Evolutionary conservation across 1,140 invertebrate genomes (phyloP).

Genomic region (Drosophila miranda): DNA sequence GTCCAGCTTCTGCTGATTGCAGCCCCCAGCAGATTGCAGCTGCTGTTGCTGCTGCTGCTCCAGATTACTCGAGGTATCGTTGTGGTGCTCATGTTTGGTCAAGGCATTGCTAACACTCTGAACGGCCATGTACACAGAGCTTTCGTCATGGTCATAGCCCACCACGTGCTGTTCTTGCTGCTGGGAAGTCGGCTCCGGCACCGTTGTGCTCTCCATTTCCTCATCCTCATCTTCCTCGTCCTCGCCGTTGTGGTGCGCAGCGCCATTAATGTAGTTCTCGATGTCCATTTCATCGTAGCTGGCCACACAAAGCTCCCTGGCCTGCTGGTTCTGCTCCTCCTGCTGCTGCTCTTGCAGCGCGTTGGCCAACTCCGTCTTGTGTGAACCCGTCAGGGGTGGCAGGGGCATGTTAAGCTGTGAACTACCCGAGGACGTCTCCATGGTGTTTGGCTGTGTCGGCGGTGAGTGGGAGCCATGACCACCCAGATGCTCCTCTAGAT

Average conservation of each 20-base stretch:
- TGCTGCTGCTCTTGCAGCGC: slow-evolving; percentile 40
- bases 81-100: slow-evolving; percentile 48
- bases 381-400: slow-evolving; percentile 60
- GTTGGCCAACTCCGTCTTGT: slow-evolving; percentile 45
- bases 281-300: slow-evolving; percentile 79
- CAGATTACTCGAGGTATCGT: slow-evolving; percentile 25
- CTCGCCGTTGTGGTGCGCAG: slow-evolving; percentile 54
- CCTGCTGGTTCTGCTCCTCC: slow-evolving; percentile 44
- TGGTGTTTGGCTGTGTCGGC: slow-evolving; percentile 36
- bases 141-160: slow-evolving; percentile 50
- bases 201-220: slow-evolving; percentile 55
- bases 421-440: slow-evolving; percentile 44
- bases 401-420: slow-evolving; percentile 62
- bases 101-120: slow-evolving; percentile 42
- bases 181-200: slow-evolving; percentile 38
- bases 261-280: slow-evolving; percentile 75
- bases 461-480: slow-evolving; percentile 49
- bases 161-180: slow-evolving; percentile 56
- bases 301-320: slow-evolving; percentile 61
- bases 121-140: slow-evolving; percentile 64
- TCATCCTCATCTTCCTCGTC: slow-evolving; percentile 63
- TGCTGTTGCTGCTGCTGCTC: slow-evolving; percentile 51
- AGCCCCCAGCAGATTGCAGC: slow-evolving; percentile 31
- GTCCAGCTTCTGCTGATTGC: slow-evolving; percentile 55
- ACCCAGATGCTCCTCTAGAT: slow-evolving; percentile 56